Evolutionary conservation across 2,797 vertebrate species (phyloP), one percentile per base, ranked within the genome.

Genomic region (Lutjanus campechanus): DNA sequence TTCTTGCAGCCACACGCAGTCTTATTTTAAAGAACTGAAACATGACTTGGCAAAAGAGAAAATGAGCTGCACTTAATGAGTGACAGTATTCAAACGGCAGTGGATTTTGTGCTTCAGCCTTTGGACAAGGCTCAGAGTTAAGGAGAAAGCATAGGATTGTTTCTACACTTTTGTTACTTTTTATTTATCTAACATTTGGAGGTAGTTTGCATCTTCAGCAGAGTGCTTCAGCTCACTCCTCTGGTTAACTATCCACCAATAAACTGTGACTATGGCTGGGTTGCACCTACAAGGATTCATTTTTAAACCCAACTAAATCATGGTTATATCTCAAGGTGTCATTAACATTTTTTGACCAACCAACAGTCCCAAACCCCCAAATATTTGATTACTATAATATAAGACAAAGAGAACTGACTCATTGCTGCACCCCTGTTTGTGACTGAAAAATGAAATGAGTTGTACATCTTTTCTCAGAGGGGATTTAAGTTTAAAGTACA

Each of bases 41-140:
- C 86, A 88, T 91, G 88, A 90, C 85, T 75, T 85, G 65, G 85
- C 84, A 85, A 41, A 79, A 41, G 60, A 12, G 50, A 65, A 75
- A 76, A 73, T 47, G 58, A 82, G 50, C 54, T n/a, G 43, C 47
- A 66, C 11, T 8, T 56, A 58, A 69, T 71, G 72, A 81, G 25
- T 43, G 20, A 82, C 44, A 44, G 56, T 11, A 69, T 71, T 84
- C 47, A 53, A 2, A 41, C 16, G 41, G 43, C 13, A 36, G 4
- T 25, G 20, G 20, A 25, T 58, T 49, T n/a, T 15, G 41, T 47
- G 46, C 19, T 62, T 83, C 9, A 74, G 40, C 19, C 16, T 69
- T 64, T 54, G 46, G 46, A 47, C 46, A 47, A 5, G 13, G 5
- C 20, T 40, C 25, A 60, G 8, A 65, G 62, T 4, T 15, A 2